A percentile compares a stretch with the other conserved stretches of the same genome.
Conservation (phyloP, 2,797 vertebrate genomes). For the Semotilus atromaculatus region DNA sequence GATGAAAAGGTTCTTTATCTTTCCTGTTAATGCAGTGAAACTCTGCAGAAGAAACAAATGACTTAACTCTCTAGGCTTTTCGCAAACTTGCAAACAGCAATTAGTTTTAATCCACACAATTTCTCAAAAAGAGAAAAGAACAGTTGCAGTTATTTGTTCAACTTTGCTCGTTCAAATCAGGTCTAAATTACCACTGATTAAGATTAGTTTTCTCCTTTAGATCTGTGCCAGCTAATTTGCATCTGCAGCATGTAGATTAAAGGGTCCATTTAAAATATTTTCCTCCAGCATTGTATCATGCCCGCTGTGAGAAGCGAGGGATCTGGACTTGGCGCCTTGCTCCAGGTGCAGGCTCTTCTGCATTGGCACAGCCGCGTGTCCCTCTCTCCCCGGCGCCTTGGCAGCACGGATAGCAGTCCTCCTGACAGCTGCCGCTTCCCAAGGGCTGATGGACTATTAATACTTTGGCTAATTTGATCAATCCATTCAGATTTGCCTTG, state of each 20-base stretch:
- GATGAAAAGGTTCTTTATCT: slow-evolving; percentile 7
- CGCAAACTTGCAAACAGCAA: slow-evolving; percentile 5
- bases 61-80: background rate
- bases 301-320: slow-evolving; percentile 32
- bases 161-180: slow-evolving; percentile 46
- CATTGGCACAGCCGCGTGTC: slow-evolving; percentile 57
- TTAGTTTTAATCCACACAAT: background rate
- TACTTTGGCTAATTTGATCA: slow-evolving; percentile 81
- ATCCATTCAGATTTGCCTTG: slow-evolving; percentile 81
- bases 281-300: slow-evolving; percentile 32
- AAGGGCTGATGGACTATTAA: slow-evolving; percentile 82
- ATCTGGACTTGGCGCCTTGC: slow-evolving; percentile 42
- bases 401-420: slow-evolving; percentile 70
- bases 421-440: slow-evolving; percentile 82
- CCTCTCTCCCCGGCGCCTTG: slow-evolving; percentile 69
- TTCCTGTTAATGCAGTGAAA: background rate
- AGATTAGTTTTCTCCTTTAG: slow-evolving; percentile 48
- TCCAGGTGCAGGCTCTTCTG: slow-evolving; percentile 73
- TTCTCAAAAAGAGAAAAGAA: slow-evolving; percentile 6
- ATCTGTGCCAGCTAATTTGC: slow-evolving; percentile 57
- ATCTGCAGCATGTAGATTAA: slow-evolving; percentile 57
- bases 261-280: slow-evolving; percentile 53
- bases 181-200: slow-evolving; percentile 45
- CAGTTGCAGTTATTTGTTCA: slow-evolving; percentile 53
- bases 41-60: background rate